Evolutionary conservation across 2,888 invertebrate genomes (phyloP), one percentile per base, ranked within the genome.

Genomic region (Tinea trinotella): DNA sequence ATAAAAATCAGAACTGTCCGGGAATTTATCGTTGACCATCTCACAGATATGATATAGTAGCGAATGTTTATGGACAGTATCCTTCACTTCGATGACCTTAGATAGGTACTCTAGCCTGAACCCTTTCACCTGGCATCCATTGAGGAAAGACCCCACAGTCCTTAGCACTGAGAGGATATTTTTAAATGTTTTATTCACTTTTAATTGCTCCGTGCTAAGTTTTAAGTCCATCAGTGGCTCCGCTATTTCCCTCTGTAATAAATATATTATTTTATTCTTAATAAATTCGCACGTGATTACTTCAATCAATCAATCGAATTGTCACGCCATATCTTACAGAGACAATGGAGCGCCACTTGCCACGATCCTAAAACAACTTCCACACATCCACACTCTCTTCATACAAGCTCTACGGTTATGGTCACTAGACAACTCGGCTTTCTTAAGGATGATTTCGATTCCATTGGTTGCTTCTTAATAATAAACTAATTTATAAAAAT

Each of bases 141-240:
- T 99, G 57, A 99, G 89, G 75, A 98, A 98, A 83, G 97, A 97
- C 62, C 99, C 99, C 63, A 99, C 94, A 54, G 97, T 94, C 57
- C 99, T 88, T 59, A 99, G 87, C 34, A 97, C 96, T 56, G 97
- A 94, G 58, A 99, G 89, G 70, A 99, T 97, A 58, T 93, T 93
- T 76, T 95, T 93, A 86, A 99, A 98, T 30, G 99, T 99, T 80
- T 93, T 93, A 82, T 97, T 98, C 58, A 90, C 89, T 78, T 93
- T 93, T 60, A 99, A 84, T 57, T 96, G 91, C 77, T 97, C 96
- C 73, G 98, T 93, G 57, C 98, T 99, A 75, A 96, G 94, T 86
- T 99, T 99, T 64, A 99, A 87, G 87, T 99, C 99, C 97, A 98
- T 97, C 65, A 99, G 85, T 46, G 99, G 98, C 83, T 99, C 99